Evolutionary conservation across 2,888 invertebrate genomes (phyloP), one percentile per base, ranked within the genome.

Genomic region (Cryptocephalus primarius): DNA sequence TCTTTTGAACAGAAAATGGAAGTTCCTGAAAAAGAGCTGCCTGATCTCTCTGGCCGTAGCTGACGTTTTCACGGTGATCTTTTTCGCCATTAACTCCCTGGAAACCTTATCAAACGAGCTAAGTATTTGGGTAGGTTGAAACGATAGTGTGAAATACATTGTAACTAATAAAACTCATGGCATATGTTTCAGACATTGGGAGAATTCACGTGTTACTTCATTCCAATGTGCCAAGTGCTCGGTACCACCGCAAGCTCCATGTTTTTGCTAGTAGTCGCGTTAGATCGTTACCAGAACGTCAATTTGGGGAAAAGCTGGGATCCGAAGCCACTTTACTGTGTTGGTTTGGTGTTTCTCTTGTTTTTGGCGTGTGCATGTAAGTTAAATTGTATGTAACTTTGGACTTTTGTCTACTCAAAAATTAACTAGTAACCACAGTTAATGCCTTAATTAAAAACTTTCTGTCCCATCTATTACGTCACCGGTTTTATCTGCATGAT

Each of bases 231-330:
- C 1, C 75, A 76, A 55, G 71, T 74, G 1, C 65, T 70, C 1
- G 73, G 75, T 2, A 68, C 76, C 34, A 57, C 76, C 33, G 72
- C 69, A 1, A 76, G 75, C 54, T 76, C 77, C 10, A 60, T 75
- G 43, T 72, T 75, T 1, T 61, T 79, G 12, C 69, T 76, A 9
- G 70, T 71, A 11, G 75, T 79, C 13, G 77, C 78, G 2, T 51
- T 77, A 43, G 78, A 79, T 58, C 69, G 78, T 43, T 79, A 77
- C 52, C 65, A 70, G 60, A 74, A 72, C 38, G 69, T 75, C 1
- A 70, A 72, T 43, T 66, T 69, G 38, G 68, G 70, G 1, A 59
- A 70, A n/a, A 64, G 63, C 39, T 77, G 75, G 75, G 69, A 75
- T 55, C 75, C 76, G 0, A 60, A 57, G 40, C 55, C 58, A 8